Evolutionary conservation across 2,797 vertebrate genomes (phyloP).

Genomic region (Danio kyathit): DNA sequence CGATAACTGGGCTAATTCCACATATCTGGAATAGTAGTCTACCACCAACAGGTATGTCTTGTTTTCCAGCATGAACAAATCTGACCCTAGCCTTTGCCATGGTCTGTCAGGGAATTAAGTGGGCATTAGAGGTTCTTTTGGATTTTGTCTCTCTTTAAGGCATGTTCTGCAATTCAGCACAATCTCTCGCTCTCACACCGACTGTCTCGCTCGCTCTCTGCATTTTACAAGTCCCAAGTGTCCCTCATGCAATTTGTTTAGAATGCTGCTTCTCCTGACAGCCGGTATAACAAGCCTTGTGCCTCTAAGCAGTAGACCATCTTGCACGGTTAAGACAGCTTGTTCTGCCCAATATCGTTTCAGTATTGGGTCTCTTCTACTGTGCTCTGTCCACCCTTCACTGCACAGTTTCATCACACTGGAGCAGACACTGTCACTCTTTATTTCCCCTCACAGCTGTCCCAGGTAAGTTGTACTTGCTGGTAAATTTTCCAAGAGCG

Average conservation of each 20-base stretch:
- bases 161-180: too few species aligned
- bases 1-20: too few species aligned
- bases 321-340: neutral
- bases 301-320: slow-evolving; percentile 14
- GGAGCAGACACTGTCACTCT: slow-evolving; percentile 18
- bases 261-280: neutral
- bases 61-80: too few species aligned
- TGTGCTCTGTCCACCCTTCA: slow-evolving; percentile 13
- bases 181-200: too few species aligned
- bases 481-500: neutral
- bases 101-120: too few species aligned
- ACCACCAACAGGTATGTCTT: too few species aligned
- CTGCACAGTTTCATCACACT: slow-evolving; percentile 21
- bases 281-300: slow-evolving; percentile 7
- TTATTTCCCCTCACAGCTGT: slow-evolving; percentile 5
- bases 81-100: too few species aligned
- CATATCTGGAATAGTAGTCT: too few species aligned
- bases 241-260: too few species aligned
- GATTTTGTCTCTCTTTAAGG: too few species aligned
- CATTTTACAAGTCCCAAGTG: slow-evolving; percentile 24
- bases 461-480: slow-evolving; percentile 26
- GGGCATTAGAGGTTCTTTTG: too few species aligned
- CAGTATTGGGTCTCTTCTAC: neutral
- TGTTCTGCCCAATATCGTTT: neutral
- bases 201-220: slow-evolving; percentile 11